phyloP scores from a whole-genome alignment of 1,140 invertebrate species.

The Pseudomyrmex concolor region DNA sequence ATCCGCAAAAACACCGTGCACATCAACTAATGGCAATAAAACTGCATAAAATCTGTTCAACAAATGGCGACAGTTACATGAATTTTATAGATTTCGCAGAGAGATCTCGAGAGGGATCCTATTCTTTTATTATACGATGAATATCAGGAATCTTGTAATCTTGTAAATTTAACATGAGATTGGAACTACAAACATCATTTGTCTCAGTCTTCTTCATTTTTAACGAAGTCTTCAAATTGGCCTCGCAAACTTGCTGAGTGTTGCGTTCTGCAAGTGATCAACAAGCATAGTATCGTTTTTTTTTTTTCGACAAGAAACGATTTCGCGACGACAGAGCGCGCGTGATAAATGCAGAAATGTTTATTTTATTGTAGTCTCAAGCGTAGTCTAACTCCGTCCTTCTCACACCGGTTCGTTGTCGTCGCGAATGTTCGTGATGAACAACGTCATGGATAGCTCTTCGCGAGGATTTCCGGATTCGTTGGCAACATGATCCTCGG shows the following conservation, averaged over 20 bases:
- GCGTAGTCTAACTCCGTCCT: no score
- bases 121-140: not conserved
- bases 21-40: not conserved
- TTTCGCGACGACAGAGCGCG: not conserved
- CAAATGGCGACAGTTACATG: not conserved
- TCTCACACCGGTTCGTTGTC: constrained; percentile 75
- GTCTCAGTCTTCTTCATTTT: not conserved
- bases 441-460: constrained; percentile 79
- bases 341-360: not conserved
- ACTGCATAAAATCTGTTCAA: not conserved
- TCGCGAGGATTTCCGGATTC: constrained; percentile 67
- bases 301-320: not conserved
- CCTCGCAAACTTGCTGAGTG: not conserved
- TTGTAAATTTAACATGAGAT: constrained; percentile 3
- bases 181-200: not conserved
- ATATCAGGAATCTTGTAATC: not conserved
- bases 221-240: not conserved
- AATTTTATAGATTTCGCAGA: not conserved
- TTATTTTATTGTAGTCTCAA: constrained; percentile 10
- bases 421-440: constrained; percentile 75
- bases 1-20: not conserved
- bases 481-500: constrained; percentile 57
- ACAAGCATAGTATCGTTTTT: not conserved
- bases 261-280: no score
- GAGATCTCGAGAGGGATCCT: not conserved